Evolutionary conservation across 2,113 vertebrate species (phyloP).

Genomic region (Polypterus senegalus): DNA sequence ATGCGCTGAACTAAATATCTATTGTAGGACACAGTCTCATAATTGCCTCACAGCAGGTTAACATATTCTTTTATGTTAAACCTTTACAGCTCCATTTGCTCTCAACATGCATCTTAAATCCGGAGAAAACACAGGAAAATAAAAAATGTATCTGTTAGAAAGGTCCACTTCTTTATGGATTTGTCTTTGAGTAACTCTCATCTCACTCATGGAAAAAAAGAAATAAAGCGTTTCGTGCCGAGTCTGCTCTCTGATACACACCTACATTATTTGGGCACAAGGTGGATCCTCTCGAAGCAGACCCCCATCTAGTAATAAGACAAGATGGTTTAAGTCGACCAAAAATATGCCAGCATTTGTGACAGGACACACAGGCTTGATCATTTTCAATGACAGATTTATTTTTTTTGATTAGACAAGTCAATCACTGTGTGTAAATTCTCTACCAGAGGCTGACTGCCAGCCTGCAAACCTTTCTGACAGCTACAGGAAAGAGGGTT

Average conservation of each 20-base stretch:
- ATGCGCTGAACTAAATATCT: constrained; percentile 27
- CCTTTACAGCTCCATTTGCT: constrained; percentile 35
- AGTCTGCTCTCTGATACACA: too few species aligned
- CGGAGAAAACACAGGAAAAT: too few species aligned
- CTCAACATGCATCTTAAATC: constrained; percentile 23
- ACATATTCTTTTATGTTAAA: constrained; percentile 38
- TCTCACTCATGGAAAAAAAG: too few species aligned
- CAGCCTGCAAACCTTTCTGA: not conserved
- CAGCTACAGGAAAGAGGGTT: not conserved
- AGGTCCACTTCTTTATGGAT: too few species aligned
- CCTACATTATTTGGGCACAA: too few species aligned
- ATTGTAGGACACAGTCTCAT: constrained; percentile 23
- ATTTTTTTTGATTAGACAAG: constrained; percentile 19
- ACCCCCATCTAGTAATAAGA: not conserved
- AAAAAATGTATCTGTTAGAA: too few species aligned
- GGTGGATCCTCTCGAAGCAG: too few species aligned
- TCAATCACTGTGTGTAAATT: not conserved
- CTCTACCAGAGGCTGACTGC: constrained; percentile 3
- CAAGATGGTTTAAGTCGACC: constrained; percentile 15
- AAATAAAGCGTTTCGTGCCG: too few species aligned
- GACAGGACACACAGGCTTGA: constrained; percentile 18
- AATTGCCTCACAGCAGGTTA: constrained; percentile 48
- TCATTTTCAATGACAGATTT: constrained; percentile 11
- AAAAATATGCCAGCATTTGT: constrained; percentile 15
- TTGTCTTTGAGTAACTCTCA: too few species aligned